Percentiles rank a stretch among this genome's conserved stretches.
phyloP scores from a whole-genome alignment of 2,113 vertebrate species.

The Carassius carassius region DNA sequence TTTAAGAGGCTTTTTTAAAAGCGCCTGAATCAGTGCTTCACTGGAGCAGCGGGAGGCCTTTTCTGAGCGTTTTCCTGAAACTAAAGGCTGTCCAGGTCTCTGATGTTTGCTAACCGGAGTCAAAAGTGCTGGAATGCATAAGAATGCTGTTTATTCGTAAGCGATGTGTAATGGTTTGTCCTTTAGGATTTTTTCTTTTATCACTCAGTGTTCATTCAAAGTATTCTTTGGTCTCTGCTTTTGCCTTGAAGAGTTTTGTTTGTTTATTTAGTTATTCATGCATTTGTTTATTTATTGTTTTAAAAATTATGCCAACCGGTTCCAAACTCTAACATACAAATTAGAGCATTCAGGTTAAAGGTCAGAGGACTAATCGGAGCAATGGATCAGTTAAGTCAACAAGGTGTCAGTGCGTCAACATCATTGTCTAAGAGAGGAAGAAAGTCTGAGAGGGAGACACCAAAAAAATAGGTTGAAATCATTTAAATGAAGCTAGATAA shows the following conservation, averaged over 20 bases:
- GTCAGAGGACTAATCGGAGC: constrained; percentile 18
- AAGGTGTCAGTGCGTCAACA: constrained; percentile 2
- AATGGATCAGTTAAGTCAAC: constrained; percentile 27
- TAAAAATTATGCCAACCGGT: constrained; percentile 6
- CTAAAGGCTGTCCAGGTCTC: constrained; percentile 71
- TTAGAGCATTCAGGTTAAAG: not conserved
- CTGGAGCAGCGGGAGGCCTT: constrained; percentile 71
- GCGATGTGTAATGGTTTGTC: constrained; percentile 64
- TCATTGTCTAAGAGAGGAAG: not conserved
- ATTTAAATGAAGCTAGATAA: not conserved
- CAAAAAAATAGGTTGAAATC: not conserved
- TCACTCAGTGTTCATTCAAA: constrained; percentile 45
- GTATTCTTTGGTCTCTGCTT: constrained; percentile 4
- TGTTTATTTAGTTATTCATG: not conserved
- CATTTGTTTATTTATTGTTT: not conserved
- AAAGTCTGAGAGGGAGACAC: not conserved
- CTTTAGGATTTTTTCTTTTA: constrained; percentile 57
- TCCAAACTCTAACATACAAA: not conserved
- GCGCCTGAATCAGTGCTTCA: constrained; percentile 66
- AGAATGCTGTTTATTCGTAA: constrained; percentile 67
- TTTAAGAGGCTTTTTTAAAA: constrained; percentile 74
- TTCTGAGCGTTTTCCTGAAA: constrained; percentile 65
- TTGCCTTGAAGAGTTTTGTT: constrained; percentile 32
- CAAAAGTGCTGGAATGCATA: constrained; percentile 69
- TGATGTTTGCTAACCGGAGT: constrained; percentile 74